phyloP scores from a whole-genome alignment of 2,797 vertebrate genomes.

The Tenualosa thibaudeaui region DNA sequence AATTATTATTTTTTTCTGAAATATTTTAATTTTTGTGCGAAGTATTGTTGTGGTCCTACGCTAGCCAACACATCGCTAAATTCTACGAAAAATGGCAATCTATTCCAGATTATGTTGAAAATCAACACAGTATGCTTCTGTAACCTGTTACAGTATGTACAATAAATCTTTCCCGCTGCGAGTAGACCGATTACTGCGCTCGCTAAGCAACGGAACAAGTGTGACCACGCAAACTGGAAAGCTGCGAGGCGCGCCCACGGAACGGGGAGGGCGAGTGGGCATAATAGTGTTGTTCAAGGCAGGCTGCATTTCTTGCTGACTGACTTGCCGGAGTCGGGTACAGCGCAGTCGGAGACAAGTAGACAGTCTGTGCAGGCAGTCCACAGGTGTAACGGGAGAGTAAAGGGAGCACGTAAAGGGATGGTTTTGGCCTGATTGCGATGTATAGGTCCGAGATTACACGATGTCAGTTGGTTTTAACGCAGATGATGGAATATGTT shows the following conservation, averaged over 20 bases:
- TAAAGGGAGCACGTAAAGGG: neutral
- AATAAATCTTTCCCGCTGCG: neutral
- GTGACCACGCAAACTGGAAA: neutral
- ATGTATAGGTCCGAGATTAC: neutral
- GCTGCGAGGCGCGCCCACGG: conserved; percentile 23
- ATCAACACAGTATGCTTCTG: neutral
- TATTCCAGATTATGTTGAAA: neutral
- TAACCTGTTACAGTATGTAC: neutral
- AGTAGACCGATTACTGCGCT: neutral
- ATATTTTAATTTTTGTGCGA: neutral
- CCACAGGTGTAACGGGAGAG: neutral
- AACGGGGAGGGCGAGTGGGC: conserved; percentile 43
- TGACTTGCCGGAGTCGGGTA: neutral
- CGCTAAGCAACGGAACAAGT: conserved; percentile 10
- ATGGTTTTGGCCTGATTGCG: neutral
- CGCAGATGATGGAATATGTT: neutral
- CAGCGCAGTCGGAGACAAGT: neutral
- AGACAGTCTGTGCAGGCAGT: neutral
- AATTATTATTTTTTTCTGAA: neutral
- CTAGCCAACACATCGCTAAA: neutral
- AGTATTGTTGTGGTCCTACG: neutral
- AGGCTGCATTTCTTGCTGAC: neutral
- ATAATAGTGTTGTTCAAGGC: conserved; percentile 26
- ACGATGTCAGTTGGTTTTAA: conserved; percentile 5
- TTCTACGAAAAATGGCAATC: neutral